Base-by-base conservation (phyloP, 2,797 vertebrate genomes). In the Eulemur mongoz region DNA sequence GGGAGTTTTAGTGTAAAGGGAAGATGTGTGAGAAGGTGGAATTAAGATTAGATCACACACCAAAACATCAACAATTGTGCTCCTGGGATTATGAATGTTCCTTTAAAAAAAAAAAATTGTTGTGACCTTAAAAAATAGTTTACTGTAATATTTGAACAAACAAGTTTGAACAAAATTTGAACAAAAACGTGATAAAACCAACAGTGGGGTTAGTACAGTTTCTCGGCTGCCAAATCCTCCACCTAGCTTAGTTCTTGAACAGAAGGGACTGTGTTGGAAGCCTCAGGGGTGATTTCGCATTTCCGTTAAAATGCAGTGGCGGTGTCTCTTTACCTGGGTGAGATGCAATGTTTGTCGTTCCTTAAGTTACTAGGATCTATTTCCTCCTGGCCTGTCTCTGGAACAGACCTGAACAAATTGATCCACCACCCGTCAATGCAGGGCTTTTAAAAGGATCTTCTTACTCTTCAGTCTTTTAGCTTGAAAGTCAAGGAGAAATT, bases 401-500 rank as follows among this genome's bases (percentile, higher is more conserved):
- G 86, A 81, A 78, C 0, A 87, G 45, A 59, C 30, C 20, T 82
- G 38, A 95, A n/a, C 23, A 45, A 69, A 86, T 89, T 91, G 90
- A 96, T 91, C n/a, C 1, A n/a, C 27, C 5, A 35, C 23, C 27
- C 4, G 1, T 80, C 45, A 65, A 20, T 84, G 40, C 43, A 75
- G 40, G n/a, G 22, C 87, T 96, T 94, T 93, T 91, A 78, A 94
- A 82, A 80, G 61, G 59, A 52, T 93, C 43, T 45, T 83, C 79
- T 94, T 84, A 87, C 65, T 73, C 52, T 52, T 52, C 6, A 52
- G 78, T 87, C 43, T 96, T 59, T 82, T 35, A 96, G n/a, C 17
- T 6, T 81, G 35, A 91, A 93, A 85, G 40, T 65, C 86, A 93
- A 87, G 35, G n/a, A 72, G 52, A 84, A 85, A 30, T 63, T 83